Conservation (phyloP, 2,797 vertebrate species). For the Melanotaenia pygmaea region DNA sequence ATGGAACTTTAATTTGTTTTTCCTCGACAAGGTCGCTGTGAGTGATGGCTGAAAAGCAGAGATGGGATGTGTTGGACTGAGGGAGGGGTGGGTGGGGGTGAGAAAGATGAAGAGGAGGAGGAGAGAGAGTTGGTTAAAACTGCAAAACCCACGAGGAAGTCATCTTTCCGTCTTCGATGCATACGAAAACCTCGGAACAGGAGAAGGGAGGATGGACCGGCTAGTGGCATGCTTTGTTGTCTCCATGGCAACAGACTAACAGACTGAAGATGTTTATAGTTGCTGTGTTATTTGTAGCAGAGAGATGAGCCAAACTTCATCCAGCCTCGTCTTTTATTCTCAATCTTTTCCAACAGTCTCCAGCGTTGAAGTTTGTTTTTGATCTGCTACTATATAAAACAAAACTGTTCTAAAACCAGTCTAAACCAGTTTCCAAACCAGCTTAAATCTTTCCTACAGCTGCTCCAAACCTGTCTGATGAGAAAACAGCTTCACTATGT, state of each 20-base stretch:
- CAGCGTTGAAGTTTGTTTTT: too few relatives aligned
- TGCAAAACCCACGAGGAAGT: too few relatives aligned
- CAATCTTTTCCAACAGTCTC: too few relatives aligned
- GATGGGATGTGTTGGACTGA: neutral
- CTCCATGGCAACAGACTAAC: conserved; percentile 47
- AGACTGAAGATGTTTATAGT: neutral
- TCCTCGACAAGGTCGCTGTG: conserved; percentile 70
- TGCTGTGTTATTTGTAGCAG: neutral
- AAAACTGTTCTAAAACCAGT: too few relatives aligned
- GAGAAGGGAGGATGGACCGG: neutral
- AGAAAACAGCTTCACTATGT: too few relatives aligned
- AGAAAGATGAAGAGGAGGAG: neutral
- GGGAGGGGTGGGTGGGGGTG: neutral
- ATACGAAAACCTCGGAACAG: conserved; percentile 5
- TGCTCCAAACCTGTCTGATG: too few relatives aligned
- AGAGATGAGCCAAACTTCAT: neutral
- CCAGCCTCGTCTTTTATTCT: too few relatives aligned
- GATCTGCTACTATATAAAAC: too few relatives aligned
- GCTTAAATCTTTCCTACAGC: too few relatives aligned
- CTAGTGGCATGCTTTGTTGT: conserved; percentile 13
- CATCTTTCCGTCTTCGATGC: neutral
- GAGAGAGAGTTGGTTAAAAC: too few relatives aligned
- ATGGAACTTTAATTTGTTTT: conserved; percentile 77
- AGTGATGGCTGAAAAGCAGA: conserved; percentile 40
- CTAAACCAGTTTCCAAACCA: too few relatives aligned